Base-by-base conservation (phyloP, 2,797 vertebrate species). In the Acanthis flammea region DNA sequence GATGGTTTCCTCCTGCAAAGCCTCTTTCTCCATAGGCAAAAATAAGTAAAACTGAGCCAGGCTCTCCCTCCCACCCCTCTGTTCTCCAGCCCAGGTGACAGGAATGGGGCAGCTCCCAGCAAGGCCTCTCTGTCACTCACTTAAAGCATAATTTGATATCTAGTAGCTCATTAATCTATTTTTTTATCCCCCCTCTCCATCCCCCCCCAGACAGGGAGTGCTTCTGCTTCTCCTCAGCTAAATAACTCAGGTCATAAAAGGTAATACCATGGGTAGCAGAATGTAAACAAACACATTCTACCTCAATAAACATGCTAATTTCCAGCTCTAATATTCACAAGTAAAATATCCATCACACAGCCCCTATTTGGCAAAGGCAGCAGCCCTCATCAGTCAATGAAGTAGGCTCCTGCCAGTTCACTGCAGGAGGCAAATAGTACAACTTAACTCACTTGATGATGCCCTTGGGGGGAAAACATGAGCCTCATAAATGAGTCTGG, bases 221-320 rank as follows among this genome's bases (percentile, higher is more conserved):
- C 95, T 98, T 98, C 91, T 78, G 97, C 96, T 97, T 96, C 95
- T 97, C 97, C 96, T 88, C 97, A 94, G 93, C 97, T 97, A 97
- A 98, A 97, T 97, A 97, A 97, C 97, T 95, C 95, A 97, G 97
- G 98, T 98, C 98, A 97, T 98, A 97, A 98, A 98, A 98, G 98
- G 97, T 98, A 98, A 97, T 97, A 97, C 98, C 98, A 98, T 97
- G 98, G 98, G 97, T 98, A 98, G 97, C 97, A 98, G 98, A 98
- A 98, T 98, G 98, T 98, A 98, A 98, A 98, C 98, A 98, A 98
- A 98, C 97, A 96, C 98, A 98, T 98, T 98, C 98, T 97, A 97
- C 98, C 98, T 98, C 98, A 98, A 98, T 98, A 98, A 98, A 98
- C 98, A 98, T 98, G 98, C 98, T 98, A 98, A 98, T 98, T 98